A percentile compares a stretch with the other conserved stretches of the same genome.
phyloP scores from a whole-genome alignment of 2,797 vertebrate genomes.

The Peromyscus attwateri region DNA sequence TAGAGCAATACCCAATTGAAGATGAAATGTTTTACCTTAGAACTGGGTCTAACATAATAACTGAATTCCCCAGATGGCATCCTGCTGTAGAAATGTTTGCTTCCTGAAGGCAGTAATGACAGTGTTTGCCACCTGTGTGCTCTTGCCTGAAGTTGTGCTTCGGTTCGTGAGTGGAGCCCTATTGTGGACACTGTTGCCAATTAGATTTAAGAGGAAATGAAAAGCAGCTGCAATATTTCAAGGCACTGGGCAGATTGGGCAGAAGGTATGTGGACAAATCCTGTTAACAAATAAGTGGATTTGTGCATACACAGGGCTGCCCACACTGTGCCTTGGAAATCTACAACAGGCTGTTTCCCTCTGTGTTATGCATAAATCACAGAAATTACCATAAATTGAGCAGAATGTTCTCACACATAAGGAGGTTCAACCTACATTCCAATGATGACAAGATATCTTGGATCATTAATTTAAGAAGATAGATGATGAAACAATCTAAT shows the following conservation, averaged over 20 bases:
- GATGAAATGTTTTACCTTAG: neutral
- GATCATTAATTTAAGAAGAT: constrained; percentile 42
- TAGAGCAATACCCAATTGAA: neutral
- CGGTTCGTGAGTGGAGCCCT: constrained; percentile 25
- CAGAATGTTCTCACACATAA: constrained; percentile 64
- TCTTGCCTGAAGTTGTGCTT: neutral
- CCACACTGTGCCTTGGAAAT: constrained; percentile 79
- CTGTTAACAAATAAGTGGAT: constrained; percentile 83
- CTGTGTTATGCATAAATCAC: constrained; percentile 78
- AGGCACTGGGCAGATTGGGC: constrained; percentile 75
- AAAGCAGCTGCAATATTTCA: constrained; percentile 71
- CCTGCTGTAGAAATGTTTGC: constrained; percentile 1
- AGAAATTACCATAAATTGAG: constrained; percentile 82
- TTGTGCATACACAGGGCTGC: constrained; percentile 77
- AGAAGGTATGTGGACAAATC: constrained; percentile 82
- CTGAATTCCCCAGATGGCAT: neutral
- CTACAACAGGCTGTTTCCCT: constrained; percentile 74
- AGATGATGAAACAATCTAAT: neutral
- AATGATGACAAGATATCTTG: constrained; percentile 82
- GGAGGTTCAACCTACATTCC: constrained; percentile 72
- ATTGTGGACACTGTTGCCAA: constrained; percentile 38
- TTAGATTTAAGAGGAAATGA: constrained; percentile 75
- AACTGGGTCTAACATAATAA: neutral
- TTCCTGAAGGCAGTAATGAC: neutral
- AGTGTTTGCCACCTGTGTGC: neutral